Evolutionary conservation across 2,113 vertebrate genomes (phyloP), one percentile per base, ranked within the genome.

Genomic region (Tetrao urogallus): DNA sequence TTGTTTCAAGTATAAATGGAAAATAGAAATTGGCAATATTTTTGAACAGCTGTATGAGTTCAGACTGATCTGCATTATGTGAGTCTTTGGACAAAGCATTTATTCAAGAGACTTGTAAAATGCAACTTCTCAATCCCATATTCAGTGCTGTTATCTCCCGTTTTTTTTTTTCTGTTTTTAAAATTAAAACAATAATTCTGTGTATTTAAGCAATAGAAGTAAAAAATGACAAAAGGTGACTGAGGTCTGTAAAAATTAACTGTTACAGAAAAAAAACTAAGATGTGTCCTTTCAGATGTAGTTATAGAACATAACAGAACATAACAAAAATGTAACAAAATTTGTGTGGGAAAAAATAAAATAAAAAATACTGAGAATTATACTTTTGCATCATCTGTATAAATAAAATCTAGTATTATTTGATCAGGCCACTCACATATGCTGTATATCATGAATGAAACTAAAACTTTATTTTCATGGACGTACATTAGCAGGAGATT

Each of bases 261-360:
- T 28, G 52, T 52, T 52, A 52, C 27, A 52, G 50, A 52, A 14
- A 52, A 52, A 27, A 52, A 52, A 9, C 25, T 54, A 54, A 54
- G 27, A 56, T 14, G 27, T 42, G 6, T 45, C 3, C 24, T 80
- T 75, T 43, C n/a, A 70, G 24, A 47, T 58, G 8, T 58, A 56
- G 15, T 27, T 84, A 12, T 10, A 54, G 27, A 54, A 28, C 19
- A 52, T 20, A 30, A 40, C 6, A 27, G 36, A 52, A 38, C 38
- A 38, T 38, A 48, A 64, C 67, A 36, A 92, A 96, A 96, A 89
- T 78, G 45, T 32, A 43, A 34, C 50, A 91, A 20, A 38, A 78
- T 63, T 92, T 57, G 48, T 88, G 69, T 56, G 28, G 18, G 11
- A 75, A 25, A 85, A 45, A 13, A 8, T 30, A 52, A 48, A 50